A percentile compares a stretch with the other conserved stretches of the same genome.
Conservation (phyloP, 2,888 invertebrate species). For the Choristoneura rosaceana region DNA sequence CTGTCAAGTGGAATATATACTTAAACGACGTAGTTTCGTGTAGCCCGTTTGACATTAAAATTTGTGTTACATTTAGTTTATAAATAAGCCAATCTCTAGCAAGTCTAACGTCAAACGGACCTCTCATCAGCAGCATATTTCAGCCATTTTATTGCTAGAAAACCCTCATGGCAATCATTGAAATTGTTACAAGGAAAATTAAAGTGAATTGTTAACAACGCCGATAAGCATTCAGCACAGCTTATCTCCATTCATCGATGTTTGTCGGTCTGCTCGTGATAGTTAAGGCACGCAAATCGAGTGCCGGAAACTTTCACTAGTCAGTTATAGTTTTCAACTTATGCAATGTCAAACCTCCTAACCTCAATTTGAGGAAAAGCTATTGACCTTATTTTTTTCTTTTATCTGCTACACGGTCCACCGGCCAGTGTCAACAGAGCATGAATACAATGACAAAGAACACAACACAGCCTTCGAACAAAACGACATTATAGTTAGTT, state of each 20-base stretch:
- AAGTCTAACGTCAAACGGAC: too few species aligned
- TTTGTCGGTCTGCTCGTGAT: background rate
- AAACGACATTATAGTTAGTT: constrained; percentile 41
- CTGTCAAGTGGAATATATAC: too few species aligned
- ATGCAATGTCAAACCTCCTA: constrained; percentile 31
- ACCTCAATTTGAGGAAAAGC: constrained; percentile 38
- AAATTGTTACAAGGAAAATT: background rate
- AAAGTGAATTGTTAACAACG: background rate
- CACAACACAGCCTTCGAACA: constrained; percentile 59
- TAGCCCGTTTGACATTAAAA: too few species aligned
- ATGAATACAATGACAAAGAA: constrained; percentile 53
- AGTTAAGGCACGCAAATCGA: background rate
- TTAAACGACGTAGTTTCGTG: too few species aligned
- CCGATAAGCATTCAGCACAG: too few species aligned
- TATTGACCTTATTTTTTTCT: constrained; percentile 19
- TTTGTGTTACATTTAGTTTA: too few species aligned
- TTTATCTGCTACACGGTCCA: constrained; percentile 21
- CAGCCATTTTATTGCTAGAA: too few species aligned
- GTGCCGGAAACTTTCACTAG: background rate
- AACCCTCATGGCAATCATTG: background rate
- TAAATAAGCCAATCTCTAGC: too few species aligned
- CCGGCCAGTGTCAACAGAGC: constrained; percentile 35
- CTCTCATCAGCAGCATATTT: too few species aligned
- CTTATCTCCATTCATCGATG: background rate
- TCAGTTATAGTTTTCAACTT: constrained; percentile 8